Conservation (phyloP, 2,113 vertebrate genomes). For the Carassius carassius region DNA sequence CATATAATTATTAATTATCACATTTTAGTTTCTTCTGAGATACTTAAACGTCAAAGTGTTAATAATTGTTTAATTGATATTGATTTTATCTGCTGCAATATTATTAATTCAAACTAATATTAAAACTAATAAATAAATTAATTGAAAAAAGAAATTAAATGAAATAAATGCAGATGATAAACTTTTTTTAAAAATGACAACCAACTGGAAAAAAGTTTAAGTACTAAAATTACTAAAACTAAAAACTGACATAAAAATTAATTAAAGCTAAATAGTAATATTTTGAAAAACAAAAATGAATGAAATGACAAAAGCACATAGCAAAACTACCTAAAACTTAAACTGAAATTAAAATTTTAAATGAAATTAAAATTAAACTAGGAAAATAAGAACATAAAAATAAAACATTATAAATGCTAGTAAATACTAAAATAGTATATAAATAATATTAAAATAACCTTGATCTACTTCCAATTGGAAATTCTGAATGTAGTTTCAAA, state of each 20-base stretch:
- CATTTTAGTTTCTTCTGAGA: neutral
- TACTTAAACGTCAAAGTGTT: neutral
- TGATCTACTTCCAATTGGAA: neutral
- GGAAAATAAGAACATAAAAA: too few relatives aligned
- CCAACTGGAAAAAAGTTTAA: neutral
- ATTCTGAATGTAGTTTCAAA: neutral
- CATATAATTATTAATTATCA: too few relatives aligned
- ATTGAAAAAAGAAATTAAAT: too few relatives aligned
- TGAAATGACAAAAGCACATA: neutral
- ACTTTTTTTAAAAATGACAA: too few relatives aligned
- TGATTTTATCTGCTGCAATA: neutral
- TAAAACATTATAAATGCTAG: neutral
- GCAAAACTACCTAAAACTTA: neutral
- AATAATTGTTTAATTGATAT: neutral
- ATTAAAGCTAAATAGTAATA: too few relatives aligned
- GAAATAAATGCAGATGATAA: too few relatives aligned
- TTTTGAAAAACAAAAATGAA: neutral
- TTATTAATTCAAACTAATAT: neutral
- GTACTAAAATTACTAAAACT: neutral
- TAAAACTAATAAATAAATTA: neutral
- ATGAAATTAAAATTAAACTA: too few relatives aligned
- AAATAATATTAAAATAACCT: neutral
- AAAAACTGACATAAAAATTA: neutral
- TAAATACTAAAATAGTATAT: neutral
- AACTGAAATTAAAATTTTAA: too few relatives aligned